Evolutionary conservation across 2,888 invertebrate species (phyloP), one percentile per base, ranked within the genome.

Genomic region (Tenthredo distinguenda): DNA sequence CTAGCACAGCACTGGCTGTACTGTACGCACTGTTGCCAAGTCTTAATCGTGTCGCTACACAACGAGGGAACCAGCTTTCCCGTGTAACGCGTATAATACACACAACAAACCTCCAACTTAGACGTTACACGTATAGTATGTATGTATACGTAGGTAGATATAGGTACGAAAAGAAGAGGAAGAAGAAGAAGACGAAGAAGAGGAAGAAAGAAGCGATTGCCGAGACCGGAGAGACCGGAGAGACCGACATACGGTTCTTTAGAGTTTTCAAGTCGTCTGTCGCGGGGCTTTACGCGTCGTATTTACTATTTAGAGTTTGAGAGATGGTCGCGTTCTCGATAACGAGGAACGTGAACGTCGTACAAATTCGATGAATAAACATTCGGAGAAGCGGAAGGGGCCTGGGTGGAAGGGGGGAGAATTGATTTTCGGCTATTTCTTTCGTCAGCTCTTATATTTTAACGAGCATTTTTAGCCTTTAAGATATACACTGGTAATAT

Each of bases 1-100:
- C 55, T 55, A n/a, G 55, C 40, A 21, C 72, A 15, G 72, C 72
- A 18, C 40, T 18, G 85, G 47, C 18, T 50, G 43, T 74, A 65
- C 74, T n/a, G 82, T 68, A 15, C 84, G 89, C 89, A 88, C 86
- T 87, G 89, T 89, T 89, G 89, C 89, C 88, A 88, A 87, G 86
- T 82, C 87, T 62, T 62, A 5, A 26, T 62, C 62, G 62, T 31
- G 62, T 21, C 62, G 62, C 62, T 31, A 31, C 62, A 31, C 62
- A 31, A 31, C 74, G 31, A 55, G 31, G 72, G 83, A 76, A 77
- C 62, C 77, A 50, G 84, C 88, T 88, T 89, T 87, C 87, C 85
- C 88, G 86, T 85, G 65, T 86, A 87, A 86, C 86, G 31, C 85
- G 74, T 55, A 55, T n/a, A n/a, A 18, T 55, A 55, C 55, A 55